These are phyloP conservation scores for Popillia japonica DNA, from an alignment of 1,140 invertebrate genomes.

Conservation along the genomic window DNA sequence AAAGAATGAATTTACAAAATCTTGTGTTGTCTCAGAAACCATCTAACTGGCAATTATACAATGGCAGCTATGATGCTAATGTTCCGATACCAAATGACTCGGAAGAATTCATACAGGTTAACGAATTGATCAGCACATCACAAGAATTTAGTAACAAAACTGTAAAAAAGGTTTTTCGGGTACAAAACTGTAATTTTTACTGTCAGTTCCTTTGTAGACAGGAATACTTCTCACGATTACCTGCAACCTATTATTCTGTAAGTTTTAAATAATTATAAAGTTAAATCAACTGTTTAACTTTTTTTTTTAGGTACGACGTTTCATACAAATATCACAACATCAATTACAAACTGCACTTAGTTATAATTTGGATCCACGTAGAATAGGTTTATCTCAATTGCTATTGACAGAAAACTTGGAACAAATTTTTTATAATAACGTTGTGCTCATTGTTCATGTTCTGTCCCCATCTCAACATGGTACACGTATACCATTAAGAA, in stretches of 20 bases:
- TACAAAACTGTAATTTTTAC: conserved; percentile 15
- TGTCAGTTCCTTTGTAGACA: conserved; percentile 5
- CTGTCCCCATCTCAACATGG: neutral
- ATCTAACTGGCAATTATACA: neutral
- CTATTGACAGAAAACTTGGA: neutral
- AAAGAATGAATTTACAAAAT: neutral
- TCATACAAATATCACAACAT: neutral
- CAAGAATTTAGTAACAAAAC: no score
- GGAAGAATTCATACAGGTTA: conserved; percentile 1
- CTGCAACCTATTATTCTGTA: neutral
- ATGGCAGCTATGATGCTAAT: neutral
- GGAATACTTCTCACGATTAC: neutral
- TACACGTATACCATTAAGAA: neutral
- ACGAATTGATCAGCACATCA: neutral
- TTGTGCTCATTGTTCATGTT: neutral
- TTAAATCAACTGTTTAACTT: neutral
- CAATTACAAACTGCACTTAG: neutral
- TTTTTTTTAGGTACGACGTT: neutral
- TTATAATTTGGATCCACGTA: conserved; percentile 5
- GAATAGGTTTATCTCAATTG: neutral
- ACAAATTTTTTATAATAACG: neutral
- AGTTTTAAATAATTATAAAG: conserved; percentile 5
- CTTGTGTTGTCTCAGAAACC: neutral
- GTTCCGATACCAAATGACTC: neutral
- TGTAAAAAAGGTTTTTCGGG: neutral